Conservation (phyloP, 1,140 invertebrate genomes). For the Nymphalis io region DNA sequence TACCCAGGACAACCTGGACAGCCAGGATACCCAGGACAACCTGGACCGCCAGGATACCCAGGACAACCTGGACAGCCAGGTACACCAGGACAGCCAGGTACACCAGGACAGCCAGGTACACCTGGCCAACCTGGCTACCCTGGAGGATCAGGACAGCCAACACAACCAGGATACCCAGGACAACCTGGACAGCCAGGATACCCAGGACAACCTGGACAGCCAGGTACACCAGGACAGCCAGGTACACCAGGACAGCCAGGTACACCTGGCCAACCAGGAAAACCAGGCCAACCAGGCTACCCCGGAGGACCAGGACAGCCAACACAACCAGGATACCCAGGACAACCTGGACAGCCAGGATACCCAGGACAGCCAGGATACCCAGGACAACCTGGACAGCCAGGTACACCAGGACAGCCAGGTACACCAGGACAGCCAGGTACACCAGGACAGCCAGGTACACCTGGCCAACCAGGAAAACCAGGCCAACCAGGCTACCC, state of each 20-base stretch:
- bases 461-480: neutral
- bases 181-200: neutral
- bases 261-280: neutral
- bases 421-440: neutral
- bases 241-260: neutral
- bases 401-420: conserved; percentile 6
- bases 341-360: conserved; percentile 32
- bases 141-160: neutral
- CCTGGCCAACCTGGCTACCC: neutral
- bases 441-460: neutral
- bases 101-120: neutral
- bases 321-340: conserved; percentile 5
- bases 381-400: conserved; percentile 6
- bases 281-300: neutral
- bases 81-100: neutral
- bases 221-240: conserved; percentile 1
- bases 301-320: neutral
- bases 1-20: neutral
- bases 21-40: neutral
- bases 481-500: neutral
- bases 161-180: neutral
- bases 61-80: conserved; percentile 5
- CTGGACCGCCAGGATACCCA: neutral
- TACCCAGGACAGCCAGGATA: conserved; percentile 13
- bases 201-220: neutral